Evolutionary conservation across 53 echinoderm and acorn worm species (phyloP), one percentile per base, ranked within the genome.

Genomic region (Crossaster papposus): DNA sequence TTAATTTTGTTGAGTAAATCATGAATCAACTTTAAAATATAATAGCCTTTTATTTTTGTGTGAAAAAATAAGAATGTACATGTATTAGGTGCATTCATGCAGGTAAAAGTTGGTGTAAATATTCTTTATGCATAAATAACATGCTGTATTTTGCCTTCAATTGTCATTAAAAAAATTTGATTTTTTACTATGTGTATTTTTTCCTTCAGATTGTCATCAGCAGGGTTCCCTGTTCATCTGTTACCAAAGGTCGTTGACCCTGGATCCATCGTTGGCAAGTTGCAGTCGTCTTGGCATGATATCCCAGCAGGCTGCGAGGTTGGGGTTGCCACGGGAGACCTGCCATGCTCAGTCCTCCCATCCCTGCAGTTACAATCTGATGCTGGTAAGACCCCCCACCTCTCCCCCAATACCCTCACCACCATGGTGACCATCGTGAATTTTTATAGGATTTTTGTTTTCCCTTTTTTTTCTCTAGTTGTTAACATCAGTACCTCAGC

Each of bases 401-500:
- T 11, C 65, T 9, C 31, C 70, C 36, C 35, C 22, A n/a, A n/a
- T n/a, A n/a, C n/a, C n/a, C n/a, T n/a, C n/a, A n/a, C n/a, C n/a
- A n/a, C n/a, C n/a, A n/a, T 44, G 44, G 9, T 44, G 44, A 44
- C 5, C 44, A 44, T 44, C 44, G 9, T 44, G n/a, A 44, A 44
- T 44, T 7, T 44, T 44, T 44, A 44, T 44, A 44, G 44, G 44
- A 44, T 44, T 5, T 7, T 7, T 44, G 5, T 17, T 30, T 32
- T 89, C 29, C 54, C 33, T 36, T 52, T 52, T 64, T 64, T 81
- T 34, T 38, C 77, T 93, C 6, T 83, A 99, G 99, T 94, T 51
- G 72, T 99, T 9, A 99, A 93, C 79, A 93, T 99, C 58, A 90
- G 99, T 32, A 99, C 99, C 15, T 99, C 99, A 78, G 95, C 96